A percentile compares a stretch with the other conserved stretches of the same genome.
Conservation (phyloP, 2,113 vertebrate species). For the Siniperca chuatsi region DNA sequence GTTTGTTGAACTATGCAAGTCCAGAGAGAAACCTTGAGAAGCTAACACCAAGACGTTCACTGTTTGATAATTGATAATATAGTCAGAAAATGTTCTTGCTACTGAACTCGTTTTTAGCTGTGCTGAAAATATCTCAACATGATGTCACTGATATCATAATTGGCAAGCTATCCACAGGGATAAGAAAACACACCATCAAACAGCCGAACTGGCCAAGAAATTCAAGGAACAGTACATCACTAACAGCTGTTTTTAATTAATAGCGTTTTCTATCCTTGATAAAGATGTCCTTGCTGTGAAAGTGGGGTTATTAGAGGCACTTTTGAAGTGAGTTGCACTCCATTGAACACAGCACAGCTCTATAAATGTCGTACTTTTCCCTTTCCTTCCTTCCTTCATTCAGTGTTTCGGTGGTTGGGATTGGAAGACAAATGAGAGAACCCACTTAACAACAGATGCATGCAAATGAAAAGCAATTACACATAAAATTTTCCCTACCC, state of each 20-base stretch:
- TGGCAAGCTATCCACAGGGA: background rate
- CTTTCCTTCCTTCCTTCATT: constrained; percentile 29
- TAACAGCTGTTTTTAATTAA: constrained; percentile 30
- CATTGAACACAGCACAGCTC: constrained; percentile 8
- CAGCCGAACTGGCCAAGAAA: background rate
- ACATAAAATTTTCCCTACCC: constrained; percentile 39
- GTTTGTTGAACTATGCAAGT: background rate
- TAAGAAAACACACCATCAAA: background rate
- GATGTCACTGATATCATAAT: background rate
- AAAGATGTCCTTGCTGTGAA: constrained; percentile 31
- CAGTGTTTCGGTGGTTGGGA: background rate
- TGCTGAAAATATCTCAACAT: constrained; percentile 4
- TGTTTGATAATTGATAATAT: constrained; percentile 17
- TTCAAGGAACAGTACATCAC: background rate
- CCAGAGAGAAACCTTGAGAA: constrained; percentile 7
- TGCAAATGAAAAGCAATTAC: constrained; percentile 69
- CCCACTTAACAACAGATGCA: constrained; percentile 57
- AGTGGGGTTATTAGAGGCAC: constrained; percentile 35
- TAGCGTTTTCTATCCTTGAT: constrained; percentile 21
- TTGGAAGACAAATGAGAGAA: constrained; percentile 45
- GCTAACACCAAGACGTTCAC: background rate
- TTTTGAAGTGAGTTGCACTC: constrained; percentile 26
- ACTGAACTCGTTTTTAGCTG: background rate
- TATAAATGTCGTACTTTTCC: constrained; percentile 47
- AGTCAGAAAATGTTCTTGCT: constrained; percentile 2